These are phyloP conservation scores for Amphipoea lucens DNA, from an alignment of 2,888 invertebrate species.

Conservation along the genomic window DNA sequence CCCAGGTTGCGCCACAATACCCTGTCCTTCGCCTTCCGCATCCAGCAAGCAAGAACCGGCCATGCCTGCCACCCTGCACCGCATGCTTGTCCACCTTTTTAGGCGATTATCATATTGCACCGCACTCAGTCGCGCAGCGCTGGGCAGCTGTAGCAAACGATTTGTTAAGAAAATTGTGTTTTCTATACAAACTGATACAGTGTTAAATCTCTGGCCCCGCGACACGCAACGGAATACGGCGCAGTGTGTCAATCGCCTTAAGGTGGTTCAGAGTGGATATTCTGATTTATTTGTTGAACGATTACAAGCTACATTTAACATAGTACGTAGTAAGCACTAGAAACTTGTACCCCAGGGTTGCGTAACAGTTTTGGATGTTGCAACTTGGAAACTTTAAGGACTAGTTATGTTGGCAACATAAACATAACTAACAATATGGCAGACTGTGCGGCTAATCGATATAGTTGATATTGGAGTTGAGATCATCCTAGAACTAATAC, in stretches of 20 bases:
- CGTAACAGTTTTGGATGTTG: constrained; percentile 56
- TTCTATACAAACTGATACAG: neutral
- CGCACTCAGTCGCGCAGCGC: neutral
- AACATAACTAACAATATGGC: constrained; percentile 46
- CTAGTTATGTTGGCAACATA: constrained; percentile 56
- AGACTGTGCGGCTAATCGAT: constrained; percentile 40
- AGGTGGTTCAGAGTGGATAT: neutral
- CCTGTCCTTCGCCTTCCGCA: too few species aligned
- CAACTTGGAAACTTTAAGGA: constrained; percentile 52
- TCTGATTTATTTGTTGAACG: constrained; percentile 5
- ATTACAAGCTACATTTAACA: constrained; percentile 33
- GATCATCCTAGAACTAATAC: neutral
- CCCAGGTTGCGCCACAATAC: too few species aligned
- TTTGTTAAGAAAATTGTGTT: neutral
- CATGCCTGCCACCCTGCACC: too few species aligned
- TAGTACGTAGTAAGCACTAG: constrained; percentile 49
- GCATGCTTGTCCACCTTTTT: too few species aligned
- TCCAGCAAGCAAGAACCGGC: too few species aligned
- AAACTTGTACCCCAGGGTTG: constrained; percentile 55
- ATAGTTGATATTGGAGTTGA: constrained; percentile 14
- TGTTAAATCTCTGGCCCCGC: neutral
- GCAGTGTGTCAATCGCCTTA: neutral
- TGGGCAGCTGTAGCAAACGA: neutral
- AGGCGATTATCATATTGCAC: neutral
- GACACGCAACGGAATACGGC: neutral